A percentile compares a stretch with the other conserved stretches of the same genome.
phyloP scores from a whole-genome alignment of 2,888 invertebrate species.

The Tetragnatha montana region DNA sequence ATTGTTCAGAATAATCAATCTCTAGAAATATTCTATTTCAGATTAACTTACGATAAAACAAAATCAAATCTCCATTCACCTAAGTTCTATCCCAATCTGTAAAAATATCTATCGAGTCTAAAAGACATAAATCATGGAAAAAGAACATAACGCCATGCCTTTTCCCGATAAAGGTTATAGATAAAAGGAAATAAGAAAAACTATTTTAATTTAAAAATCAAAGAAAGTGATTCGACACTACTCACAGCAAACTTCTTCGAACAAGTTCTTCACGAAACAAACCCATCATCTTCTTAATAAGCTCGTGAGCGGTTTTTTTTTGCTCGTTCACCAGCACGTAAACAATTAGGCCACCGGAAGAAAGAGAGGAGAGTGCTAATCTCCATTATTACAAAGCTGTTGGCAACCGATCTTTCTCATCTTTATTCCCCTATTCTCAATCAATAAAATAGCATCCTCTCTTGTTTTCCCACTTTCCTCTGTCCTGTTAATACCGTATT shows the following conservation, averaged over 20 bases:
- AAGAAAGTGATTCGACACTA: too few relatives aligned
- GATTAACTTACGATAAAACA: too few relatives aligned
- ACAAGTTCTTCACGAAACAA: neutral
- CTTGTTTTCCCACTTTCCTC: conserved; percentile 10
- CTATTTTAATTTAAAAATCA: too few relatives aligned
- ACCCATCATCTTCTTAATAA: neutral
- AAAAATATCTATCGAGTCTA: too few relatives aligned
- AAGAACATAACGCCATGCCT: too few relatives aligned
- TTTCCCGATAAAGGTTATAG: too few relatives aligned
- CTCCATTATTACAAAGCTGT: conserved; percentile 52
- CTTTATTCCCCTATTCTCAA: conserved; percentile 43
- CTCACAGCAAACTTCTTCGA: neutral
- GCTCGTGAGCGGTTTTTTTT: neutral
- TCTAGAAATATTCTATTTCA: too few relatives aligned
- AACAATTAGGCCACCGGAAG: conserved; percentile 15
- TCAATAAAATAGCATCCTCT: conserved; percentile 56
- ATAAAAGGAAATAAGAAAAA: too few relatives aligned
- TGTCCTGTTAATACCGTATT: conserved; percentile 57
- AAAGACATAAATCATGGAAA: too few relatives aligned
- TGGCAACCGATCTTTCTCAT: conserved; percentile 32
- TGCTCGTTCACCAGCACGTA: conserved; percentile 14
- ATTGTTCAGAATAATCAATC: too few relatives aligned
- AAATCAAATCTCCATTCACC: too few relatives aligned
- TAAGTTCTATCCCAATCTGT: too few relatives aligned
- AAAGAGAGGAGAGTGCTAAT: conserved; percentile 18